Percentiles rank a stretch among this genome's conserved stretches.
phyloP scores from a whole-genome alignment of 1,140 invertebrate genomes.

The Scaptomyza montana region DNA sequence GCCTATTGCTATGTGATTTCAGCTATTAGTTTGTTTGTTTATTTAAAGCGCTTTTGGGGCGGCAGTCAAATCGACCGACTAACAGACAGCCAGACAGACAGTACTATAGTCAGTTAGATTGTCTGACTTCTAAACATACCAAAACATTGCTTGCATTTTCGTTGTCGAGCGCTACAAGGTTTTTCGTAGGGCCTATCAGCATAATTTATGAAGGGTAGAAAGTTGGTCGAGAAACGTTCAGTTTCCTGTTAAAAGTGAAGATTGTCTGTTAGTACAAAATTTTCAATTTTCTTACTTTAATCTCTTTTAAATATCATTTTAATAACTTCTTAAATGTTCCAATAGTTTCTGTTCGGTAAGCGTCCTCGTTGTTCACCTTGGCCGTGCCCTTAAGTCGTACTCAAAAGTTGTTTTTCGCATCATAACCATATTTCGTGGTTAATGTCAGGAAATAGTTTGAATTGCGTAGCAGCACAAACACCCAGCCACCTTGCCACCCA shows the following conservation, averaged over 20 bases:
- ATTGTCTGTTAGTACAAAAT: too few relatives aligned
- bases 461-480: conserved; percentile 40
- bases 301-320: neutral
- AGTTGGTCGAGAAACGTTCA: neutral
- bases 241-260: too few relatives aligned
- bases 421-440: conserved; percentile 75
- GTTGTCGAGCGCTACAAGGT: conserved; percentile 43
- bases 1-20: conserved; percentile 67
- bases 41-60: conserved; percentile 78
- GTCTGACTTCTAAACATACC: conserved; percentile 67
- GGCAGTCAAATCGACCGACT: conserved; percentile 53
- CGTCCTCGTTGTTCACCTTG: conserved; percentile 65
- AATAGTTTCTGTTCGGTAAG: conserved; percentile 31
- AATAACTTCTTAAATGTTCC: neutral
- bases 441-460: conserved; percentile 38
- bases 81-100: conserved; percentile 37
- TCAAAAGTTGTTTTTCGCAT: conserved; percentile 68
- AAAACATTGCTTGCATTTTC: conserved; percentile 61
- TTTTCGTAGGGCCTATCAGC: conserved; percentile 13
- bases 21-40: conserved; percentile 82
- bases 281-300: too few relatives aligned
- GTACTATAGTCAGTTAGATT: conserved; percentile 12
- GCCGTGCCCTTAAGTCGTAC: conserved; percentile 54
- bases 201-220: neutral
- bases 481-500: neutral